A percentile compares a stretch with the other conserved stretches of the same genome.
These are phyloP conservation scores for Ooceraea biroi DNA, from an alignment of 1,140 invertebrate genomes.

Conservation along the genomic window DNA sequence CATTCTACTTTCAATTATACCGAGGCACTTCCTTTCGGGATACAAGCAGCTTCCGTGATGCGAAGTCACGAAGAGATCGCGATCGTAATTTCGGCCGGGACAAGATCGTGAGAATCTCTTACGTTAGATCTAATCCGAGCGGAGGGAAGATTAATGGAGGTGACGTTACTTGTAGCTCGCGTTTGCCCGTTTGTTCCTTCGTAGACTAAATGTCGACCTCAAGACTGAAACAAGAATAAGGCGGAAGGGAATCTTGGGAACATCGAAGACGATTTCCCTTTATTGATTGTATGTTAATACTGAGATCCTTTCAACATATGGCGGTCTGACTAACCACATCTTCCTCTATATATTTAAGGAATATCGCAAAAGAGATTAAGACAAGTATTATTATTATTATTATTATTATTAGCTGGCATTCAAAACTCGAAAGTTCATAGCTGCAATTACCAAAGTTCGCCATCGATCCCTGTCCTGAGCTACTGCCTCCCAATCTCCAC, in stretches of 20 bases:
- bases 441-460: too few relatives aligned
- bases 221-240: constrained; percentile 58
- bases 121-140: constrained; percentile 66
- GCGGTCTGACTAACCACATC: not conserved
- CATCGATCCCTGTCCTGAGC: too few relatives aligned
- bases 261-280: constrained; percentile 11
- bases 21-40: not conserved
- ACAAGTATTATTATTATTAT: too few relatives aligned
- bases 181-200: constrained; percentile 62
- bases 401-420: too few relatives aligned
- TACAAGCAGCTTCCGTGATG: constrained; percentile 53
- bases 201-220: constrained; percentile 56
- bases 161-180: constrained; percentile 66
- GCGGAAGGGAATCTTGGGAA: constrained; percentile 57
- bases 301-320: not conserved
- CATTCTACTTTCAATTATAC: constrained; percentile 38
- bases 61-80: constrained; percentile 55
- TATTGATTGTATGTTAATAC: constrained; percentile 10
- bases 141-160: constrained; percentile 63
- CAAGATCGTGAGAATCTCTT: constrained; percentile 52
- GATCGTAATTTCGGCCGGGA: constrained; percentile 61
- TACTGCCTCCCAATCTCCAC: too few relatives aligned
- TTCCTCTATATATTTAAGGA: too few relatives aligned
- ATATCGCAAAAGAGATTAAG: too few relatives aligned
- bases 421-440: too few relatives aligned